A percentile compares a stretch with the other conserved stretches of the same genome.
Conservation (phyloP, 2,113 vertebrate genomes). For the Anguilla japonica region DNA sequence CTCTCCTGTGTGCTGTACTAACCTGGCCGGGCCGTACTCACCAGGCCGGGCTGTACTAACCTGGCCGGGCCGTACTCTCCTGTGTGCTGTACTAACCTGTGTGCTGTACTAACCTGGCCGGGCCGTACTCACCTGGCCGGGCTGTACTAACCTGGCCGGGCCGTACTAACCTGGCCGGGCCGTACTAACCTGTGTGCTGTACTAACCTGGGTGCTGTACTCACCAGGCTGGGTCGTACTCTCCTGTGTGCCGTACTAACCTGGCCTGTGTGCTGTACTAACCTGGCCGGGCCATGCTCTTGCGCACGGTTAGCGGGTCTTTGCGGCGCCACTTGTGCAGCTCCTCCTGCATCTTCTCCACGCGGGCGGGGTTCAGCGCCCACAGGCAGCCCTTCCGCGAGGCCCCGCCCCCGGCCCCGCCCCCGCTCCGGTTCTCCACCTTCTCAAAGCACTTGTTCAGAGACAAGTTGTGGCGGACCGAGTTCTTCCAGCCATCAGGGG, state of each 20-base stretch:
- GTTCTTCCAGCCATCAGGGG: constrained; percentile 98
- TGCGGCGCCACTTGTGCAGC: constrained; percentile 95
- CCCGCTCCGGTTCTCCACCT: constrained; percentile 86
- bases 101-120: no score
- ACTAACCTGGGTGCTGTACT: background rate
- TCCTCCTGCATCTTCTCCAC: constrained; percentile 98
- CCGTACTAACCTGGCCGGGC: constrained; percentile 83
- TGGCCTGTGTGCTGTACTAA: constrained; percentile 47
- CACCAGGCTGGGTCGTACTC: no score
- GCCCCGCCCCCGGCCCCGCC: constrained; percentile 68
- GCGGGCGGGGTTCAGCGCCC: constrained; percentile 93
- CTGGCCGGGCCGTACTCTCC: no score
- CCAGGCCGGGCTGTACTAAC: no score
- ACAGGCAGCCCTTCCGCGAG: constrained; percentile 91
- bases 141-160: no score
- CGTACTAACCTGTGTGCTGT: constrained; percentile 73
- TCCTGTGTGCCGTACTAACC: background rate
- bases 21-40: no score
- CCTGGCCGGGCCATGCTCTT: constrained; percentile 97
- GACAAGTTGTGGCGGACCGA: constrained; percentile 97
- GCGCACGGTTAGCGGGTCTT: constrained; percentile 87
- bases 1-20: background rate
- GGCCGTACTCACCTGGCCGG: no score
- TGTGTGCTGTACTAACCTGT: no score
- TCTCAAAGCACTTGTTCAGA: constrained; percentile 98